phyloP scores from a whole-genome alignment of 2,797 vertebrate species.

The Gila robusta region DNA sequence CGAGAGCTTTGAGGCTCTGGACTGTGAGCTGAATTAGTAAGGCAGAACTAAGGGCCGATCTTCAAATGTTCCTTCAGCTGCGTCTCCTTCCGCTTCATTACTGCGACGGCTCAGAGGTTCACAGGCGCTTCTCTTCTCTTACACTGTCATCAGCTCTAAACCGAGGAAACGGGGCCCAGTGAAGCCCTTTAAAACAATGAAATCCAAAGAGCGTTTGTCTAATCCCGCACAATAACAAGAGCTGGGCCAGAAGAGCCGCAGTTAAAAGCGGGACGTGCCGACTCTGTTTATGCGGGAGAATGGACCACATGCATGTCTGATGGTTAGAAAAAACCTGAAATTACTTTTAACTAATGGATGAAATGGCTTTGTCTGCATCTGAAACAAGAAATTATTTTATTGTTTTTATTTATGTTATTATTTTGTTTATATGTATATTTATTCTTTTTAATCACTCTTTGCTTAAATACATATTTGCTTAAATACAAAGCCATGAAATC shows the following conservation, averaged over 20 bases:
- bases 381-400: too few species aligned
- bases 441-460: too few species aligned
- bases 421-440: too few species aligned
- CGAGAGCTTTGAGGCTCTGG: constrained; percentile 52
- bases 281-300: constrained; percentile 45
- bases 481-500: too few species aligned
- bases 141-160: constrained; percentile 57
- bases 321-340: not conserved
- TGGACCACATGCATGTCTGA: not conserved
- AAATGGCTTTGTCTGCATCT: not conserved
- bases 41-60: constrained; percentile 64
- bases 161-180: constrained; percentile 46
- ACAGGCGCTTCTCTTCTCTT: constrained; percentile 49
- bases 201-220: constrained; percentile 45
- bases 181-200: constrained; percentile 44
- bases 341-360: not conserved
- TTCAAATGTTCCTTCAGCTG: constrained; percentile 68
- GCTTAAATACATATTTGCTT: too few species aligned
- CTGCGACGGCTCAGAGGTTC: constrained; percentile 42
- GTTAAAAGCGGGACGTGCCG: constrained; percentile 36
- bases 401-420: too few species aligned
- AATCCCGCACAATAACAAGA: constrained; percentile 50
- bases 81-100: constrained; percentile 62
- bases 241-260: constrained; percentile 6
- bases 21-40: constrained; percentile 65